phyloP scores from a whole-genome alignment of 2,113 vertebrate species.

The Catagonus wagneri region DNA sequence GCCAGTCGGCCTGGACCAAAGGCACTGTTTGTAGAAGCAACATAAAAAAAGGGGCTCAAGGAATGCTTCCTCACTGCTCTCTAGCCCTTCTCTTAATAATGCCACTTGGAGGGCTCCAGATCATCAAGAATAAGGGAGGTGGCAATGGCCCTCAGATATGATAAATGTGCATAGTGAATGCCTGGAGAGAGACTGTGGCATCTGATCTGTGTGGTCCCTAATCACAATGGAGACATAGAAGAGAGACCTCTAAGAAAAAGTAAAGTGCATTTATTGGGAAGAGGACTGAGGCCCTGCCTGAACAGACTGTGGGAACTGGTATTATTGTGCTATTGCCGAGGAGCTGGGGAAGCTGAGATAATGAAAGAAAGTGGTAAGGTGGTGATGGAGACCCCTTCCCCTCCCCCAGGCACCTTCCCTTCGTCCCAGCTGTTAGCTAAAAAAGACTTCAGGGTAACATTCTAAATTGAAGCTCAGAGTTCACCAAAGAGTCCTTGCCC shows the following conservation, averaged over 20 bases:
- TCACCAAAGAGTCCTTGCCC: neutral
- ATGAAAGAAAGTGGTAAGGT: neutral
- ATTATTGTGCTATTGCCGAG: neutral
- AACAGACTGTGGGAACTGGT: neutral
- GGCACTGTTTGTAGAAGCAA: neutral
- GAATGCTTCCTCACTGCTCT: accelerated
- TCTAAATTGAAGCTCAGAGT: neutral
- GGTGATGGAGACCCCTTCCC: neutral
- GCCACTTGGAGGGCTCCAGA: neutral
- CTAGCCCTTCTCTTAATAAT: neutral
- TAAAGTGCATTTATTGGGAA: accelerated
- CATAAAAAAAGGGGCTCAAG: neutral
- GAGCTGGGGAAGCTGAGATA: neutral
- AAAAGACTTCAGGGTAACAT: neutral
- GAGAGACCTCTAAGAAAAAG: neutral
- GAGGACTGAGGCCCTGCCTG: neutral
- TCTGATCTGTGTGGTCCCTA: too few species aligned
- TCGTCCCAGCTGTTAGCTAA: neutral
- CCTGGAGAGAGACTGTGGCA: neutral
- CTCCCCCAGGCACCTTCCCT: accelerated
- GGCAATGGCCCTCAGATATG: too few species aligned
- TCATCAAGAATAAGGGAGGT: neutral
- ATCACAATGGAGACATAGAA: neutral
- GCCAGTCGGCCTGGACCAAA: neutral
- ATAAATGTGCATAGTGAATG: accelerated